Base-by-base conservation (phyloP, 1,140 invertebrate species). In the Trichonephila clavipes region DNA sequence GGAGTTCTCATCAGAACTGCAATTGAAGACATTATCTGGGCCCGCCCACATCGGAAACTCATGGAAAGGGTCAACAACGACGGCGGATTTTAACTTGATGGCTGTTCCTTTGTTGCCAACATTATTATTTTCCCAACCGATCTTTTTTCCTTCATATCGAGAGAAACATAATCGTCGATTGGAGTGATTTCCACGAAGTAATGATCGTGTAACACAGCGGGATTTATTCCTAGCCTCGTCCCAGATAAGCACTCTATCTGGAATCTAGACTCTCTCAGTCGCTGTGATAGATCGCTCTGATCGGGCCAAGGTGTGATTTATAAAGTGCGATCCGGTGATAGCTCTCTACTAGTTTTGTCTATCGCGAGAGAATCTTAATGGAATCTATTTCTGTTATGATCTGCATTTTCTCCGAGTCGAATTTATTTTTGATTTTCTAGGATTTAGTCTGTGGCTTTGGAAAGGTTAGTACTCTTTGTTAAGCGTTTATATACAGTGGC, bases 161-260 rank as follows among this genome's bases (percentile, higher is more conserved):
- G 28, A 16, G 72, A 34, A 77, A 77, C 72, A 77, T 77, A 77
- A 77, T 77, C 72, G 72, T 77, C 72, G 72, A 77, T 77, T 77
- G 34, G 69, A 77, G 28, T 40, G 72, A 77, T 77, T 77, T 77
- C 72, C 72, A 77, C 24, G 34, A 28, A 12, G 72, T 77, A 77
- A 77, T 77, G 72, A 28, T 77, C 72, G 40, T 77, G 72, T 77
- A 77, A 28, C 72, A 7, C 72, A 77, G 72, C 72, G 72, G 72
- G 72, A 40, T 34, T 77, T 34, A 34, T 34, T 77, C 18, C 28
- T 40, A 77, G 34, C 72, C 14, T 77, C 18, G 72, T 77, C 72
- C 18, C 3, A 77, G 72, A 77, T 34, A 77, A 28, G 18, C 8
- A n/a, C 51, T 51, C 51, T 51, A 51, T 51, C 51, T 51, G 51